Conservation (phyloP, 30 jellyfish, hydroid and myxozoan species). For the Clytia hemisphaerica region DNA sequence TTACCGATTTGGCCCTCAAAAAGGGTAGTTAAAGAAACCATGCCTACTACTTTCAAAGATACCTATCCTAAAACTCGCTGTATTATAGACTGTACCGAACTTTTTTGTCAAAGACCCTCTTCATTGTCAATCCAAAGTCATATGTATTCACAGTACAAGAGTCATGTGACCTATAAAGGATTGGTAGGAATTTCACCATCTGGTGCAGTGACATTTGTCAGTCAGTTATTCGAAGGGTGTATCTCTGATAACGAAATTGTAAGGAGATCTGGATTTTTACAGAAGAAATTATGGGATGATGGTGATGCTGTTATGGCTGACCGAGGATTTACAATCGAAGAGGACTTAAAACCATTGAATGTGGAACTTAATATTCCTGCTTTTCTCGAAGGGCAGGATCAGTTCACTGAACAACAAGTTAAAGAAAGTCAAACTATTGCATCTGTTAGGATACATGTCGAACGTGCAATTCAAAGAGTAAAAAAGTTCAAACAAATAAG, state of each 20-base stretch:
- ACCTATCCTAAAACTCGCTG: slow-evolving; percentile 40
- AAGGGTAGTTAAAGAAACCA: slow-evolving; percentile 10
- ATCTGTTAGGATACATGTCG: slow-evolving; percentile 41
- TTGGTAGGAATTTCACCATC: slow-evolving; percentile 53
- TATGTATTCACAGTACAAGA: slow-evolving; percentile 35
- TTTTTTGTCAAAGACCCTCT: slow-evolving; percentile 49
- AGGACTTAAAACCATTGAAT: slow-evolving; percentile 15
- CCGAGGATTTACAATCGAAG: slow-evolving; percentile 30
- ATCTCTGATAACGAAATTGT: slow-evolving; percentile 41
- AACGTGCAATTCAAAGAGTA: slow-evolving; percentile 32
- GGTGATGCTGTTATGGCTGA: slow-evolving; percentile 42
- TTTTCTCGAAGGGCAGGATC: slow-evolving; percentile 37
- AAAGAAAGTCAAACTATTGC: no score
- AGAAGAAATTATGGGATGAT: slow-evolving; percentile 34
- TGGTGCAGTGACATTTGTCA: slow-evolving; percentile 51
- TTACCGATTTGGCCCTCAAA: slow-evolving; percentile 57
- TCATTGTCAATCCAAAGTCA: slow-evolving; percentile 25
- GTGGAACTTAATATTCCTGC: slow-evolving; percentile 37
- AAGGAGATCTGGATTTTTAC: slow-evolving; percentile 15
- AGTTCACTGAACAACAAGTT: no score
- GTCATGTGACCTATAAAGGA: slow-evolving; percentile 48
- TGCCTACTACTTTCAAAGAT: slow-evolving; percentile 38
- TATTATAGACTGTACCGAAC: slow-evolving; percentile 54
- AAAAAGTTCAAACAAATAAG: neutral
- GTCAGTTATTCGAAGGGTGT: slow-evolving; percentile 17